Evolutionary conservation across 2,797 vertebrate genomes (phyloP).

Genomic region (Esox lucius): DNA sequence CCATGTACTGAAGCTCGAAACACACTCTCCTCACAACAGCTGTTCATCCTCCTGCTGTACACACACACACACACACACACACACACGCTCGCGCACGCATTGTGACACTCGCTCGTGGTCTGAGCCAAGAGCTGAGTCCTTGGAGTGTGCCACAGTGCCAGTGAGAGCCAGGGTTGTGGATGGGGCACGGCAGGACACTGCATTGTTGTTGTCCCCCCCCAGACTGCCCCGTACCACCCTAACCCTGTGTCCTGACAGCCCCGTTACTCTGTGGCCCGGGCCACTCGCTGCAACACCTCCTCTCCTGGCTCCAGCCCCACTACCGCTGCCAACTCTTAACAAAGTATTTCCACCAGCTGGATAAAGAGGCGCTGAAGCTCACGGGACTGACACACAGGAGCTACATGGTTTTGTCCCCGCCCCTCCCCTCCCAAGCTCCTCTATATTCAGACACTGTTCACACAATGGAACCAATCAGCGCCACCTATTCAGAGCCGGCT

Average conservation of each 20-base stretch:
- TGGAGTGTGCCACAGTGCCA: neutral
- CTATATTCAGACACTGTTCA: neutral
- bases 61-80: constrained; percentile 2
- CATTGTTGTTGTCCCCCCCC: constrained; percentile 31
- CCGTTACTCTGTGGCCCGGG: constrained; percentile 16
- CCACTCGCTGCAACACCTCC: constrained; percentile 34
- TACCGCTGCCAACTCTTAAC: constrained; percentile 54
- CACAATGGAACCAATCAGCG: neutral
- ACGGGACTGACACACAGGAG: constrained; percentile 49
- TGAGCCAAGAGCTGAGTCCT: constrained; percentile 6
- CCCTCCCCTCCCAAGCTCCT: neutral
- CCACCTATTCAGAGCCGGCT: neutral
- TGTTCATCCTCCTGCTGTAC: constrained; percentile 7
- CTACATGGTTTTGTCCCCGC: constrained; percentile 36
- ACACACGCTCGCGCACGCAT: neutral
- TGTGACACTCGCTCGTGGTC: constrained; percentile 17
- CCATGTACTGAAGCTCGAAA: neutral
- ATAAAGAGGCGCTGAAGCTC: constrained; percentile 43
- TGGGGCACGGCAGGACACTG: constrained; percentile 62
- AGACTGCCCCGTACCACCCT: neutral
- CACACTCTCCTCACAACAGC: constrained; percentile 29
- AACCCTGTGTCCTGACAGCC: constrained; percentile 23
- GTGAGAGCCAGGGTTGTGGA: constrained; percentile 37
- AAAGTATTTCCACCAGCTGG: constrained; percentile 70
- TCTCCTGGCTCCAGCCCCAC: constrained; percentile 7